Evolutionary conservation across 2,797 vertebrate genomes (phyloP), one percentile per base, ranked within the genome.

Genomic region (Gadopsis bispinosus): DNA sequence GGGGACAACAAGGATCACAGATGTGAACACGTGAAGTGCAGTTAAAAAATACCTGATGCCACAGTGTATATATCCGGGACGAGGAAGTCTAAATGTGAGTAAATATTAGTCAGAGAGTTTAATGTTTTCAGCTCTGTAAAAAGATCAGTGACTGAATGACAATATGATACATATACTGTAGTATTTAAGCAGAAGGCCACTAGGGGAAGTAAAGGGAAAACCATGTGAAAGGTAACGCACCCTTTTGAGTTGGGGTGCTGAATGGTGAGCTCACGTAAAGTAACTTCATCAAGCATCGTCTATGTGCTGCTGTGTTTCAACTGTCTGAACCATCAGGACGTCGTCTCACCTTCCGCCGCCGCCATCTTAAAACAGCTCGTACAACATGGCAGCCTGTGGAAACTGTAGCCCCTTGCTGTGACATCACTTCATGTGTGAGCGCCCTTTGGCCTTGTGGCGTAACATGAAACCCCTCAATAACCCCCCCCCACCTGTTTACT

Each of bases 391-490:
- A 81, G 90, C 77, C 84, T 22, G 77, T 33, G 64, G 82, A 87
- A 91, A 84, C 69, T 33, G 63, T 63, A 87, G 68, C 78, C 76
- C 31, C 5, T 58, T 31, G 56, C 71, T 75, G 88, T 94, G 93
- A 94, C 95, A 87, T 94, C 93, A 92, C 84, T 67, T 91, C 87
- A 92, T 93, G 94, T 95, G 92, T 94, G 93, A 92, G 88, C 81
- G 67, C 41, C 62, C 69, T 55, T 43, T 53, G 48, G 75, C 64
- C 75, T 29, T 10, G 78, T 12, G 74, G 63, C 37, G 89, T 84
- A 92, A 94, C 78, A 62, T 16, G 83, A 93, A 61, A 86, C 88
- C 84, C 66, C 72, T 73, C 61, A n/a, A 20, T 58, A 63, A 60
- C 58, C 33, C 19, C 8, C 58, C 0, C 55, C 41, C 35, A 35